phyloP scores from a whole-genome alignment of 2,797 vertebrate species.

The Schizothorax lantsangensis region DNA sequence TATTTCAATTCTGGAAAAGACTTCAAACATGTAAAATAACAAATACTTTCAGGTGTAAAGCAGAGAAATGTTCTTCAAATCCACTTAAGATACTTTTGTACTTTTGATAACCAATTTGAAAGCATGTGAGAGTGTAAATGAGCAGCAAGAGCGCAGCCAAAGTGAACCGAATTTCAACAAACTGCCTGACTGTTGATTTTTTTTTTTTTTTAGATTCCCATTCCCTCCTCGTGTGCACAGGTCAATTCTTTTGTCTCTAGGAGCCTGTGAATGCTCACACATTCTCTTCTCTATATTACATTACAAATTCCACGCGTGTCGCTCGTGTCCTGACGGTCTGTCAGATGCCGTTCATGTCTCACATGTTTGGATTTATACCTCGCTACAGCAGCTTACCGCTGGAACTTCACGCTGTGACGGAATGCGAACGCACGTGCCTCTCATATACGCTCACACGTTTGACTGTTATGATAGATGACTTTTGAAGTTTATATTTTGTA shows the following conservation, averaged over 20 bases:
- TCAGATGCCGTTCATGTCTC: constrained; percentile 50
- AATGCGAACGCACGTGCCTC: constrained; percentile 31
- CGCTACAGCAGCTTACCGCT: constrained; percentile 51
- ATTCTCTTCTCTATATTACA: constrained; percentile 30
- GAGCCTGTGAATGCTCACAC: constrained; percentile 3
- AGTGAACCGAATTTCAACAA: not conserved
- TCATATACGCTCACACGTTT: not conserved
- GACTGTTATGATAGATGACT: not conserved
- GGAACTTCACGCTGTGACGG: constrained; percentile 33
- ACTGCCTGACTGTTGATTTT: not conserved
- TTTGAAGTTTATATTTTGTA: not conserved
- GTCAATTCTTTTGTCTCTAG: constrained; percentile 1
- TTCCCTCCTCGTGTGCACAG: not conserved
- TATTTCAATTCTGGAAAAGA: constrained; percentile 49
- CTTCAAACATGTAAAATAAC: constrained; percentile 50
- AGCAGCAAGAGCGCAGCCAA: not conserved
- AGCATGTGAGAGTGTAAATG: not conserved
- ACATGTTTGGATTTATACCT: constrained; percentile 50
- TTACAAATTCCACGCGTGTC: constrained; percentile 42
- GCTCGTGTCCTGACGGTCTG: constrained; percentile 50
- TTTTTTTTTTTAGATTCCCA: not conserved
- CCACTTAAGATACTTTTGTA: not conserved
- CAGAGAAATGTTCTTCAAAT: constrained; percentile 39
- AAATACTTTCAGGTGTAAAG: constrained; percentile 40
- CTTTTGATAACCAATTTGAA: not conserved